These are phyloP conservation scores for Tipula unca DNA, from an alignment of 2,888 invertebrate species.

Conservation along the genomic window DNA sequence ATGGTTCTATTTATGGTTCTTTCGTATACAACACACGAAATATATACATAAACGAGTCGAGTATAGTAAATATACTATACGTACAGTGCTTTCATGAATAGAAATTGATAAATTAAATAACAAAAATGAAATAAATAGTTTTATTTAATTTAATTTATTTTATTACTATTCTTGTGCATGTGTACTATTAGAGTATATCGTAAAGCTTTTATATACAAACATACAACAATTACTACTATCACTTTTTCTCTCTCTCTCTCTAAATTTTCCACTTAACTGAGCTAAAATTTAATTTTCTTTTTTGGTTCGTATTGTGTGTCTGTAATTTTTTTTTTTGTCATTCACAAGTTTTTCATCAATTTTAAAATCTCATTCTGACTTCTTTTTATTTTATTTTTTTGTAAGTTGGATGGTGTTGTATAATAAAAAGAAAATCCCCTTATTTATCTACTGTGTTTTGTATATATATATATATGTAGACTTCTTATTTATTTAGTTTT, in stretches of 20 bases:
- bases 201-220: neutral
- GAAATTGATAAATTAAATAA: neutral
- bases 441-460: neutral
- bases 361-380: neutral
- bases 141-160: slow-evolving; percentile 8
- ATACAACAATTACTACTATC: neutral
- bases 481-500: neutral
- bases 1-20: neutral
- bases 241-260: neutral
- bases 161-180: neutral
- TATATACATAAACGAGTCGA: neutral
- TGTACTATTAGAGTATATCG: neutral
- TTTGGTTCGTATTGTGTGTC: neutral
- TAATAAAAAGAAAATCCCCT: neutral
- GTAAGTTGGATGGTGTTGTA: neutral
- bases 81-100: neutral
- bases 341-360: neutral
- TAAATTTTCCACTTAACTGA: neutral
- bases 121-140: neutral
- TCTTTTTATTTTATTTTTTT: neutral
- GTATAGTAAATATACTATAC: neutral
- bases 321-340: neutral
- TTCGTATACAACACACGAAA: neutral
- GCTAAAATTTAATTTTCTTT: neutral
- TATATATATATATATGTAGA: neutral